Conservation (phyloP, 2,888 invertebrate species). For the Molorchus minor region DNA sequence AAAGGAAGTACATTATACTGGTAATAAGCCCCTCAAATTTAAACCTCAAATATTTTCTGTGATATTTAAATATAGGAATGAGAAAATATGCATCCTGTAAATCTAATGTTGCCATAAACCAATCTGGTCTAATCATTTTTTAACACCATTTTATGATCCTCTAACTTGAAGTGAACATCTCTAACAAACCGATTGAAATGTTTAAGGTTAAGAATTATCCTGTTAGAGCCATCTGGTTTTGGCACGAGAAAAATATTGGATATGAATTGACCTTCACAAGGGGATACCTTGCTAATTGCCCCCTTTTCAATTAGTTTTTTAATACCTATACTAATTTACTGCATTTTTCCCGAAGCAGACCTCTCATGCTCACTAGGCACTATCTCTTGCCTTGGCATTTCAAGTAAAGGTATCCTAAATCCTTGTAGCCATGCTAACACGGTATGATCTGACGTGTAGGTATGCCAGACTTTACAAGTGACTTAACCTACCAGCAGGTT, state of each 20-base stretch:
- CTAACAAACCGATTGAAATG: no score
- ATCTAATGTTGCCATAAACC: constrained; percentile 5
- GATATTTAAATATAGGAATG: background rate
- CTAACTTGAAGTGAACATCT: constrained; percentile 37
- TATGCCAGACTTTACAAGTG: constrained; percentile 12
- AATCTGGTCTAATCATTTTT: background rate
- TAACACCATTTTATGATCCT: constrained; percentile 31
- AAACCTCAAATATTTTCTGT: constrained; percentile 20
- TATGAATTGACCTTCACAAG: constrained; percentile 13
- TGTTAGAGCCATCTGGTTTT: constrained; percentile 16
- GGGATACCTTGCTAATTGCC: constrained; percentile 12
- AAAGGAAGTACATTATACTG: constrained; percentile 13
- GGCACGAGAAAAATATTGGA: constrained; percentile 23
- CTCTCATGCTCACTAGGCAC: constrained; percentile 8
- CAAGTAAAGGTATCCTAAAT: constrained; percentile 22
- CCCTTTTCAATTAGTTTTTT: constrained; percentile 13
- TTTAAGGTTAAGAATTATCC: constrained; percentile 19
- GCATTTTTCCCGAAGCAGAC: constrained; percentile 11
- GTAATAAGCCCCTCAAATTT: constrained; percentile 9
- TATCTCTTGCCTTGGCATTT: constrained; percentile 4
- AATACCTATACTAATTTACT: constrained; percentile 1
- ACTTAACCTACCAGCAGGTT: background rate
- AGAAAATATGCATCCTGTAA: constrained; percentile 15
- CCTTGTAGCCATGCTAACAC: constrained; percentile 26
- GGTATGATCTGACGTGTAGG: constrained; percentile 22